These are phyloP conservation scores for Carabus problematicus DNA, from an alignment of 2,888 invertebrate species.

Conservation along the genomic window DNA sequence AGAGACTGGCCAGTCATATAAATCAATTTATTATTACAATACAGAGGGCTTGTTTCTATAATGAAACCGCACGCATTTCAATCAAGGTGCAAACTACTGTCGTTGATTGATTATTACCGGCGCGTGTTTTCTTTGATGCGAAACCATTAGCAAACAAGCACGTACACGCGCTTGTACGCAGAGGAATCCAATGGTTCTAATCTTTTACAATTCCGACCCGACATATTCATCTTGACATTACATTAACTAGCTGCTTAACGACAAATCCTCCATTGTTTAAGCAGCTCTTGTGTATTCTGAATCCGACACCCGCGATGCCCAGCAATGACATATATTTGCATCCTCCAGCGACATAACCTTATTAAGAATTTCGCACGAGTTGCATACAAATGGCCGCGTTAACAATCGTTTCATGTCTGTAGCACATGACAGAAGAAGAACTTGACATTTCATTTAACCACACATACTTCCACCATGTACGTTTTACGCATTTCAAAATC, in stretches of 20 bases:
- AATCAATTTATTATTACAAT: too few species aligned
- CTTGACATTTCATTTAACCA: too few species aligned
- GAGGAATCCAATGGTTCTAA: background rate
- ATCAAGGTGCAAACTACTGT: too few species aligned
- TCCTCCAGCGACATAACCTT: slow-evolving; percentile 25
- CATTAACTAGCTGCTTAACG: slow-evolving; percentile 21
- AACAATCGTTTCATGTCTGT: too few species aligned
- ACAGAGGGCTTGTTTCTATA: too few species aligned
- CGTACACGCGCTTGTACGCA: too few species aligned
- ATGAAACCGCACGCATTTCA: too few species aligned
- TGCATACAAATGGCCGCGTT: slow-evolving; percentile 18
- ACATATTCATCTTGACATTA: slow-evolving; percentile 21
- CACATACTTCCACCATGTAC: too few species aligned
- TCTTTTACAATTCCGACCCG: background rate
- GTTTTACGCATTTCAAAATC: too few species aligned
- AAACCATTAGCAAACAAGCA: too few species aligned
- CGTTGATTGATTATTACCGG: slow-evolving; percentile 1
- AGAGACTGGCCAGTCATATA: too few species aligned
- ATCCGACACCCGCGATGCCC: slow-evolving; percentile 25
- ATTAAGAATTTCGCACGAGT: slow-evolving; percentile 25
- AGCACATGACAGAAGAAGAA: too few species aligned
- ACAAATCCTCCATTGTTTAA: slow-evolving; percentile 25
- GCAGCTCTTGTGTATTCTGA: slow-evolving; percentile 27
- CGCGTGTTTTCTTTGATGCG: background rate
- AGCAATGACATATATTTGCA: slow-evolving; percentile 40